Evolutionary conservation across 2,888 invertebrate species (phyloP), one percentile per base, ranked within the genome.

Genomic region (Drosophila kuntzei): DNA sequence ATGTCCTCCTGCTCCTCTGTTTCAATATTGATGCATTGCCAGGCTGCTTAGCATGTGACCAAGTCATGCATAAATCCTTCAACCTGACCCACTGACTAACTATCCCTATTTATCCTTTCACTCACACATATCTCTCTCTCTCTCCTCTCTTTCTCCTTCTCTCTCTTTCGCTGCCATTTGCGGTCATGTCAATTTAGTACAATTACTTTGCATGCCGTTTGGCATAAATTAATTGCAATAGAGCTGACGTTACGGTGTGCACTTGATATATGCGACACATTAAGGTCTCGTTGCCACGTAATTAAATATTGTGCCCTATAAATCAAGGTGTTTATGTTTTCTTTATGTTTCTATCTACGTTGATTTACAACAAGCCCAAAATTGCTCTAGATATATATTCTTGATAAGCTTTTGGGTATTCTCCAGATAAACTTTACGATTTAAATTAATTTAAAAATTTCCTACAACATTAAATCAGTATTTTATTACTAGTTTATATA

Each of bases 141-240:
- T n/a, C 20, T 27, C n/a, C 14, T 14, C 44, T 36, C 25, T 5
- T 44, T 25, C 44, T 12, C 12, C 1, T n/a, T n/a, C 20, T 25
- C 41, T n/a, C 54, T 34, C 37, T 32, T 16, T 18, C 41, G 51
- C 27, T 60, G n/a, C 9, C 36, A 44, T 18, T 76, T 85, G 82
- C 51, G 80, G 73, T 72, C 66, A 68, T 79, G 71, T 80, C 81
- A 87, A 84, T 87, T 84, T 74, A 50, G 54, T 63, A 80, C 80
- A 87, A 84, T 84, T 87, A 89, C 76, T 79, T 87, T 54, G 67
- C 50, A 55, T 73, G 76, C 74, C 79, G 69, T 74, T 84, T 84
- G 76, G 79, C 79, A 89, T 84, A 84, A 78, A 84, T 89, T 89
- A 89, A 76, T 83, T 76, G 71, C 80, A 81, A 64, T 71, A 20